Conservation (phyloP, 2,888 invertebrate species). For the Melanostoma scalare region DNA sequence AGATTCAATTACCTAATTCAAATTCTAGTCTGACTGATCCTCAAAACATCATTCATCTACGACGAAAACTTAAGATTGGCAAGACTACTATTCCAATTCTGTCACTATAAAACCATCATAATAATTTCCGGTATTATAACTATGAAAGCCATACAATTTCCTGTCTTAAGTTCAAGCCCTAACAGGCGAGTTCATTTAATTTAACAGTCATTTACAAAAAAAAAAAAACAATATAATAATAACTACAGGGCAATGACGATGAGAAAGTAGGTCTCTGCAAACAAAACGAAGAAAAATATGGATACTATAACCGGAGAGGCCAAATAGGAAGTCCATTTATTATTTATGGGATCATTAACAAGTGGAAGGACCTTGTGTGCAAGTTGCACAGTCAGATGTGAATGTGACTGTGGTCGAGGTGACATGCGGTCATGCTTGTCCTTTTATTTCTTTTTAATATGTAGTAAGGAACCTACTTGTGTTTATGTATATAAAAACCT, state of each 20-base stretch:
- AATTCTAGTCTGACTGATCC: no score
- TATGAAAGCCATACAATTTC: no score
- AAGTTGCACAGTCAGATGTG: constrained; percentile 11
- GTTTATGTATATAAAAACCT: no score
- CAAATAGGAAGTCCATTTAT: constrained; percentile 59
- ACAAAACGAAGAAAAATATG: constrained; percentile 10
- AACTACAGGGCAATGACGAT: constrained; percentile 17
- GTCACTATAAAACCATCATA: no score
- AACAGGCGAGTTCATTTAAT: constrained; percentile 23
- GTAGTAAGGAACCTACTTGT: no score
- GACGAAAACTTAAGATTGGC: no score
- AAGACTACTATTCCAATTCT: no score
- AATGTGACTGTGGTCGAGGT: constrained; percentile 40
- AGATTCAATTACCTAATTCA: no score
- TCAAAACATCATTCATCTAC: no score
- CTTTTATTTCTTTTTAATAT: not conserved
- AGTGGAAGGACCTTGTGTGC: constrained; percentile 60
- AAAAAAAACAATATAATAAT: not conserved
- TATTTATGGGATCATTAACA: constrained; percentile 69
- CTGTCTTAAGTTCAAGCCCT: no score
- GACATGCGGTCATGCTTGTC: constrained; percentile 56
- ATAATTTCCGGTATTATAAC: no score
- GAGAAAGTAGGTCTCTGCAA: constrained; percentile 28
- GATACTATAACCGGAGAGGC: constrained; percentile 22
- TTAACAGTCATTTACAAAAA: not conserved